phyloP scores from a whole-genome alignment of 2,888 invertebrate species.

The Drosophila mimetica region DNA sequence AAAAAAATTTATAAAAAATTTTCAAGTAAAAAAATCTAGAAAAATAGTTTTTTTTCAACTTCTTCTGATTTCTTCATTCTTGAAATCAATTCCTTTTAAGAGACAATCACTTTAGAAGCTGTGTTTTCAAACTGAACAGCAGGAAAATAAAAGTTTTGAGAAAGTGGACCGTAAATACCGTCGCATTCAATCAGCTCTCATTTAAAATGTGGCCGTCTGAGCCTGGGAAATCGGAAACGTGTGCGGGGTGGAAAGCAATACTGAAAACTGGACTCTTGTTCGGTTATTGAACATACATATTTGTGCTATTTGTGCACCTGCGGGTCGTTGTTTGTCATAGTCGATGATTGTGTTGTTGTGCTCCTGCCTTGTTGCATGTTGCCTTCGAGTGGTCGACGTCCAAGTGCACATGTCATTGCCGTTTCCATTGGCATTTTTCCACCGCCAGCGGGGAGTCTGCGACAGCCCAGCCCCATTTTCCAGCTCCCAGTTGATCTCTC shows the following conservation, averaged over 20 bases:
- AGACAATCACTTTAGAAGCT: neutral
- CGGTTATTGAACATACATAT: slow-evolving; percentile 28
- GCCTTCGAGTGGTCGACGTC: slow-evolving; percentile 43
- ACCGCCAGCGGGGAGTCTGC: slow-evolving; percentile 26
- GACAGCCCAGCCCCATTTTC: slow-evolving; percentile 1
- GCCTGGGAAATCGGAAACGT: slow-evolving; percentile 49
- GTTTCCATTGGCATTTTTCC: slow-evolving; percentile 50
- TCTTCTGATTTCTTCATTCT: too few species aligned
- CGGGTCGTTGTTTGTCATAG: slow-evolving; percentile 50
- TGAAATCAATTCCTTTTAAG: neutral
- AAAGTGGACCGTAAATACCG: slow-evolving; percentile 3
- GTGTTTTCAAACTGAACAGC: neutral
- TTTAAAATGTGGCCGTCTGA: slow-evolving; percentile 20
- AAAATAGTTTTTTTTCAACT: too few species aligned
- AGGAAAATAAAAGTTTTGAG: neutral
- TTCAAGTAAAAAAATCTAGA: neutral
- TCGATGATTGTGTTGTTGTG: slow-evolving; percentile 26
- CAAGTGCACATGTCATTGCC: slow-evolving; percentile 68
- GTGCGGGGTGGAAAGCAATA: slow-evolving; percentile 53
- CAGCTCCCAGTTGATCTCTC: slow-evolving; percentile 22
- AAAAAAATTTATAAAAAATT: too few species aligned
- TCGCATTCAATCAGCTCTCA: slow-evolving; percentile 63
- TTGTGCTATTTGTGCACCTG: slow-evolving; percentile 54
- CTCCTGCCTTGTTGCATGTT: slow-evolving; percentile 7
- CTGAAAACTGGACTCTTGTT: slow-evolving; percentile 38